Evolutionary conservation across 1,140 invertebrate species (phyloP), one percentile per base, ranked within the genome.

Genomic region (Achroia grisella): DNA sequence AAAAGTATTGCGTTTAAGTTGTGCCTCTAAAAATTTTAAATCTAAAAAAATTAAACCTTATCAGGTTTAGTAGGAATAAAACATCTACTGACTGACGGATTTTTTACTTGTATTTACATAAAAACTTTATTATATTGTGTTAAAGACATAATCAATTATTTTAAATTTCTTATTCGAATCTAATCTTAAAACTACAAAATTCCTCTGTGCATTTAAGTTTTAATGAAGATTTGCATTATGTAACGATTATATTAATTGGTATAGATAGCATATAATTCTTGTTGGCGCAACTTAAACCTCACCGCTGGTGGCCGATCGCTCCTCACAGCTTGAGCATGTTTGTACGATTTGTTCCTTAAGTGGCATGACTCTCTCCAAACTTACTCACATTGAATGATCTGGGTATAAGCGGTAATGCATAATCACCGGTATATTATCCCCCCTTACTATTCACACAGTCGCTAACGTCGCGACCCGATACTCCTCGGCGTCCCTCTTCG

Each of bases 271-370:
- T 39, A 28, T 51, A 48, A 40, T 42, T 42, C 29, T 17, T 36
- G 45, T 33, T 42, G 74, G 71, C 69, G 73, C 73, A 84, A 78
- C 62, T 81, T 75, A 80, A 81, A 73, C 60, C 51, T 49, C 37
- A 52, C 49, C 41, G 61, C 62, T 57, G 62, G 68, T 51, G 76
- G 71, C 76, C 76, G 73, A 77, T 82, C 78, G 81, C 78, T 82
- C 76, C 47, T 53, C 62, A 69, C 66, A 40, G 78, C 81, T 82
- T 79, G 53, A 66, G 81, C 81, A 85, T 85, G 81, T 73, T 73
- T 79, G 76, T 82, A 77, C 50, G 59, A 71, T 65, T 72, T 54
- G 60, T 72, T 73, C 54, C 55, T 74, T 69, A 82, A 82, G 59
- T 72, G 71, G 81, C 81, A 85, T 84, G 80, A 70, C 55, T 75